Evolutionary conservation across 2,888 invertebrate species (phyloP).

Genomic region (Parnassius smintheus): DNA sequence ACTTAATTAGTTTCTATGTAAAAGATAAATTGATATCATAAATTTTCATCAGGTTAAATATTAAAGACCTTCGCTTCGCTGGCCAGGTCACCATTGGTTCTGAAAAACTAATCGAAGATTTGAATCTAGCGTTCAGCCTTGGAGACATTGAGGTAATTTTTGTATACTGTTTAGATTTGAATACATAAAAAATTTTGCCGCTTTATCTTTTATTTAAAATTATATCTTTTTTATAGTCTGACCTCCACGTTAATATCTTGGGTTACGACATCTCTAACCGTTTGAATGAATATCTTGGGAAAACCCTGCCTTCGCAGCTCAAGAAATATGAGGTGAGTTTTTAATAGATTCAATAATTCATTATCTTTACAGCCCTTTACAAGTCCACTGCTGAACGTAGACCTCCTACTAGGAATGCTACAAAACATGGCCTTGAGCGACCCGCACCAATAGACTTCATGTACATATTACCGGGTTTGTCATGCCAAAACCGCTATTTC

Average conservation of each 20-base stretch:
- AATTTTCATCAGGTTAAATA: slow-evolving; percentile 38
- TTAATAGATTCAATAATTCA: neutral
- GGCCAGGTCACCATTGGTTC: slow-evolving; percentile 40
- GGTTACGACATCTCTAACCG: slow-evolving; percentile 30
- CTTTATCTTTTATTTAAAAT: neutral
- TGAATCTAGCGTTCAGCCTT: slow-evolving; percentile 42
- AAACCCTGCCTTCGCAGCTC: slow-evolving; percentile 34
- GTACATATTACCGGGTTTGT: no score
- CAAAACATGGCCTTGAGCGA: no score
- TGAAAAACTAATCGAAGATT: slow-evolving; percentile 46
- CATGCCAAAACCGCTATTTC: no score
- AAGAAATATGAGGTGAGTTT: slow-evolving; percentile 34
- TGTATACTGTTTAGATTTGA: neutral
- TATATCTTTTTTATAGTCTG: slow-evolving; percentile 35
- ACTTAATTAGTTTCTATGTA: neutral
- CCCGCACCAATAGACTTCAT: no score
- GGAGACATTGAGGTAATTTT: slow-evolving; percentile 45
- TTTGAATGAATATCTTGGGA: slow-evolving; percentile 34
- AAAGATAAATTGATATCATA: neutral
- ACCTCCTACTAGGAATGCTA: no score
- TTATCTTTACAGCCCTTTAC: neutral
- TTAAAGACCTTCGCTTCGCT: slow-evolving; percentile 38
- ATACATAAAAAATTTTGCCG: neutral
- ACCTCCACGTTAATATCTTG: slow-evolving; percentile 28
- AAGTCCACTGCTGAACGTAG: no score